Conservation (phyloP, 37 sponge, comb jelly and placozoan species). For the Eunapius fragilis region DNA sequence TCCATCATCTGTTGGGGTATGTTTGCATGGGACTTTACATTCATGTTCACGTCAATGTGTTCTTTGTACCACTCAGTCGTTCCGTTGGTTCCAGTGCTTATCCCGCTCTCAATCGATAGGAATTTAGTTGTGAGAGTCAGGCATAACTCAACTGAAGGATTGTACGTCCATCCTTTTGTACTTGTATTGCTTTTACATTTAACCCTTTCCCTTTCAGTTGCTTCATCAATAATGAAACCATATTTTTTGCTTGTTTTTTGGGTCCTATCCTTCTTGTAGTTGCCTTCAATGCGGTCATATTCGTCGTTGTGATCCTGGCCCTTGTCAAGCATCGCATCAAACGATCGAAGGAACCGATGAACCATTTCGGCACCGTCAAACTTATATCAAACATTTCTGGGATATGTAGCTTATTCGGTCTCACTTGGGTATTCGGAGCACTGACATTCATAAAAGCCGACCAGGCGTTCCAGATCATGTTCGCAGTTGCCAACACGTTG, state of each 20-base stretch:
- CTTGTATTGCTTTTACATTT: too few relatives aligned
- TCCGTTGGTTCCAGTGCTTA: too few relatives aligned
- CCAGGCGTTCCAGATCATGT: conserved; percentile 50
- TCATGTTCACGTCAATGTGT: too few relatives aligned
- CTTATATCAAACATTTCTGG: too few relatives aligned
- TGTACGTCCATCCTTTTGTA: too few relatives aligned
- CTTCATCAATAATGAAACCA: conserved; percentile 45
- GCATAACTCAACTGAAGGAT: too few relatives aligned
- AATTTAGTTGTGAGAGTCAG: too few relatives aligned
- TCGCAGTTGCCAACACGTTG: conserved; percentile 36
- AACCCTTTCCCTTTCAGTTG: conserved; percentile 42
- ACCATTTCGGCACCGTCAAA: too few relatives aligned
- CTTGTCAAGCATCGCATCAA: too few relatives aligned
- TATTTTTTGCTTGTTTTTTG: conserved; percentile 45
- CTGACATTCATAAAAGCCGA: conserved; percentile 19
- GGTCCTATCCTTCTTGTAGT: conserved; percentile 38
- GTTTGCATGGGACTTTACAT: background rate
- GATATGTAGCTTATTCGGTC: conserved; percentile 19
- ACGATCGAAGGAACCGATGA: too few relatives aligned
- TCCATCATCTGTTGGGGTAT: conserved; percentile 65
- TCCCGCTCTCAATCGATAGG: too few relatives aligned
- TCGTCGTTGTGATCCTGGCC: conserved; percentile 42
- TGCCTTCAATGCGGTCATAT: conserved; percentile 53
- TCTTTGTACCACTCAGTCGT: too few relatives aligned
- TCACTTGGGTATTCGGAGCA: conserved; percentile 54